Evolutionary conservation across 2,113 vertebrate genomes (phyloP).

Genomic region (Mastomys coucha): DNA sequence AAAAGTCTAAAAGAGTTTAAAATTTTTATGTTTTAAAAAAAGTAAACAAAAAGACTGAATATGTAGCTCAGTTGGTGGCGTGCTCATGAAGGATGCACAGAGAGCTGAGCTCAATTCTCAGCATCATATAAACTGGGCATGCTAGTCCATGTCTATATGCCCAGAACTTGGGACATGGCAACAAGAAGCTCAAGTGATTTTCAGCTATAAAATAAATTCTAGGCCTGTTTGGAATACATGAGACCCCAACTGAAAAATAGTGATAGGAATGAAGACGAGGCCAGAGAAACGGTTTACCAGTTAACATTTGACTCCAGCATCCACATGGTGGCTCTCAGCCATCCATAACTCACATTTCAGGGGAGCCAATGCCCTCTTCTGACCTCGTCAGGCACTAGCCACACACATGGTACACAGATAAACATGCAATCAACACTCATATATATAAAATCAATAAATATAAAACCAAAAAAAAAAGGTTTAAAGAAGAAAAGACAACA

Average conservation of each 20-base stretch:
- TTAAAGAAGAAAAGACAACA: neutral
- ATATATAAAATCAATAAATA: neutral
- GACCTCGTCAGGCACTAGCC: neutral
- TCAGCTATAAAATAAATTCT: neutral
- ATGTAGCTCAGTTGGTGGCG: neutral
- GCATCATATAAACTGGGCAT: neutral
- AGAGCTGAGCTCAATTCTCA: neutral
- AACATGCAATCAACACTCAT: neutral
- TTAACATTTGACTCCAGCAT: neutral
- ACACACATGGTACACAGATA: neutral
- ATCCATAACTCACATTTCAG: neutral
- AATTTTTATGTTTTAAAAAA: neutral
- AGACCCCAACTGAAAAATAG: neutral
- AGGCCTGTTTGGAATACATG: too few species aligned
- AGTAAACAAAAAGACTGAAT: neutral
- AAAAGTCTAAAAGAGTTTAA: neutral
- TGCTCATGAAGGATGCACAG: neutral
- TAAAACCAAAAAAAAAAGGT: neutral
- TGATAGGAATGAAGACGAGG: too few species aligned
- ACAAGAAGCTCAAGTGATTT: neutral
- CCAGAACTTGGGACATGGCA: neutral
- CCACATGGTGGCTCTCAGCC: neutral
- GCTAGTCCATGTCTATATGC: neutral
- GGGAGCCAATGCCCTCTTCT: neutral
- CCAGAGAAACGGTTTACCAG: neutral